Conservation (phyloP, 2,113 vertebrate genomes). For the Mystacornis crossleyi region DNA sequence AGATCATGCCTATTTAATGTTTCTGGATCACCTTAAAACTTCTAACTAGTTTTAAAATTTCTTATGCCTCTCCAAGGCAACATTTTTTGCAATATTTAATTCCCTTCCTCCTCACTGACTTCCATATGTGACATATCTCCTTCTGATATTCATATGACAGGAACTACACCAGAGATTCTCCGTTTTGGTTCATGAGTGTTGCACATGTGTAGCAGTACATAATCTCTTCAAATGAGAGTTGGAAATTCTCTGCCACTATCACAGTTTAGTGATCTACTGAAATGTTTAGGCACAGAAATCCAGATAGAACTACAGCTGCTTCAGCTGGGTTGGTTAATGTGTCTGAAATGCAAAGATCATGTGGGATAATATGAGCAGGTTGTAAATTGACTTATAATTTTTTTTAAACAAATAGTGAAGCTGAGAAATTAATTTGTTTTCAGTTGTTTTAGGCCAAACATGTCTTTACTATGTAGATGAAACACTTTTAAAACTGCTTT, state of each 20-base stretch:
- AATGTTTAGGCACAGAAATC: background rate
- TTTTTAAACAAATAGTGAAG: background rate
- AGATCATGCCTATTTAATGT: background rate
- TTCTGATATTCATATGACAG: background rate
- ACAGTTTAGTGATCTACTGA: background rate
- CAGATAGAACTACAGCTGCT: background rate
- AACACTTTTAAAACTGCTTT: background rate
- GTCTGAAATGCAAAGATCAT: background rate
- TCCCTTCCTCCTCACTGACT: background rate
- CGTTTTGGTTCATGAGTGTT: background rate
- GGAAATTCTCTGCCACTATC: background rate
- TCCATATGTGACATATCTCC: background rate
- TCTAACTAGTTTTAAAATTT: background rate
- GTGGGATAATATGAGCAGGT: background rate
- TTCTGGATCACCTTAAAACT: background rate
- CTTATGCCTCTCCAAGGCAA: background rate
- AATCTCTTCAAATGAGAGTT: background rate
- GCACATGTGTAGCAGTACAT: background rate
- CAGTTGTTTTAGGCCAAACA: background rate
- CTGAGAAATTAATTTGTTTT: background rate
- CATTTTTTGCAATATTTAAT: background rate
- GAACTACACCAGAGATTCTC: background rate
- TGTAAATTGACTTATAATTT: background rate
- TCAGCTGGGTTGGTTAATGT: background rate
- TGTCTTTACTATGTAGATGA: background rate